Conservation (phyloP, 2,113 vertebrate species). For the Ochotona princeps region DNA sequence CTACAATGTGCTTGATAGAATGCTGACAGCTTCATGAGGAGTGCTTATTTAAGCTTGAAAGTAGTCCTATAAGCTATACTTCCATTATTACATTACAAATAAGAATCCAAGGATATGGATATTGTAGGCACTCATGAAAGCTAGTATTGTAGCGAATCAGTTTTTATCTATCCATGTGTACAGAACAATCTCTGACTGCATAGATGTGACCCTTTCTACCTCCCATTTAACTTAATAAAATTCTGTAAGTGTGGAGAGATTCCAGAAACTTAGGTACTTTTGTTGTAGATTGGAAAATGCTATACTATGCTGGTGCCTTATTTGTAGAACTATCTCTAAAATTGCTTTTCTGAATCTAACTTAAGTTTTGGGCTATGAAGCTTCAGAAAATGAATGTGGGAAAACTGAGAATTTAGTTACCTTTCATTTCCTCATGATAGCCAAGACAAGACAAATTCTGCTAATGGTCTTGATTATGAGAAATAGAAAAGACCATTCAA, state of each 20-base stretch:
- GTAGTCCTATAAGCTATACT: not conserved
- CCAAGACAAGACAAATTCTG: not conserved
- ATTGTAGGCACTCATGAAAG: conserved; percentile 1
- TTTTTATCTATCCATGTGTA: not conserved
- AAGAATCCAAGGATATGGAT: not conserved
- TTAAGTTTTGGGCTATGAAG: conserved; percentile 13
- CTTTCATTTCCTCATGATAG: not conserved
- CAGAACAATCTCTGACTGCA: conserved; percentile 26
- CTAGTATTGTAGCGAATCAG: not conserved
- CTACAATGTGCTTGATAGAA: not conserved
- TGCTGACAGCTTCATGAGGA: not conserved
- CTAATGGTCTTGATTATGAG: not conserved
- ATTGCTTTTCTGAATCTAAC: not conserved
- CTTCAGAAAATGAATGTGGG: not conserved
- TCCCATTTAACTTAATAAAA: conserved; percentile 8
- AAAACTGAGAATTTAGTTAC: not conserved
- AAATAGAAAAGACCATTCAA: not conserved
- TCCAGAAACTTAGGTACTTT: not conserved
- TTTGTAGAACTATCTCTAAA: not conserved
- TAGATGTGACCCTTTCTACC: not conserved
- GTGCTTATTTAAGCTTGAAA: not conserved
- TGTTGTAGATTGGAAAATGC: conserved; percentile 15
- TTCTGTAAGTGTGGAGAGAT: conserved; percentile 22
- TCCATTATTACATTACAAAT: not conserved
- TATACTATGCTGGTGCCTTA: not conserved